phyloP scores from a whole-genome alignment of 35 echinoderm and acorn worm species.

The Heliocidaris erythrogramma region DNA sequence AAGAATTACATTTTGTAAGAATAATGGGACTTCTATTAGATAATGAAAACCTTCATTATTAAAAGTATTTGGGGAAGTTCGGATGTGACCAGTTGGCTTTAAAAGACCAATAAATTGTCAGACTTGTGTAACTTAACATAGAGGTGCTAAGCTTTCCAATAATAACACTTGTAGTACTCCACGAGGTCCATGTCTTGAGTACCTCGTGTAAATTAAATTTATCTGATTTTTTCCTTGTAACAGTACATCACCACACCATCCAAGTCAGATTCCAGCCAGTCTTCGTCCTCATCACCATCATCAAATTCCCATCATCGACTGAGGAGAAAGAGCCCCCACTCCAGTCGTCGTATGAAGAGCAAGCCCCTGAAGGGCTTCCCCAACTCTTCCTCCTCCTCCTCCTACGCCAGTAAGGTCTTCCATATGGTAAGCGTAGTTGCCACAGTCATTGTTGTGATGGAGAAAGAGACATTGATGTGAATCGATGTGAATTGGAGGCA shows the following conservation, averaged over 20 bases:
- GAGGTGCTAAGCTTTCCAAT: too few relatives aligned
- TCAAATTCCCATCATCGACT: not conserved
- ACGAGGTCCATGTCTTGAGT: too few relatives aligned
- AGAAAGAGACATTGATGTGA: too few relatives aligned
- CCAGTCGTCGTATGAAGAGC: not conserved
- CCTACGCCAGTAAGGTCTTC: conserved; percentile 35
- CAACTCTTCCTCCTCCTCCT: not conserved
- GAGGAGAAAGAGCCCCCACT: conserved; percentile 15
- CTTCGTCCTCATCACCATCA: not conserved
- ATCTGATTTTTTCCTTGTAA: not conserved
- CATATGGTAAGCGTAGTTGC: not conserved
- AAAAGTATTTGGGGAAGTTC: too few relatives aligned
- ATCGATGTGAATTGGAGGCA: too few relatives aligned
- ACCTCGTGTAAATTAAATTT: not conserved
- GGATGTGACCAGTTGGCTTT: too few relatives aligned
- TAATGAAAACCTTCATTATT: too few relatives aligned
- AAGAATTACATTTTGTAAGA: too few relatives aligned
- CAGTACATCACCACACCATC: conserved; percentile 97
- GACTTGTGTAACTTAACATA: too few relatives aligned
- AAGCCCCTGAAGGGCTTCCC: not conserved
- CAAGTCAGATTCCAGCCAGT: not conserved
- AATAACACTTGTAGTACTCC: too few relatives aligned
- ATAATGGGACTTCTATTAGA: too few relatives aligned
- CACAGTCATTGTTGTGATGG: not conserved
- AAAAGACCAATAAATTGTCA: too few relatives aligned